Evolutionary conservation across 1,140 invertebrate genomes (phyloP), one percentile per base, ranked within the genome.

Genomic region (Pachypeltis micranthus): DNA sequence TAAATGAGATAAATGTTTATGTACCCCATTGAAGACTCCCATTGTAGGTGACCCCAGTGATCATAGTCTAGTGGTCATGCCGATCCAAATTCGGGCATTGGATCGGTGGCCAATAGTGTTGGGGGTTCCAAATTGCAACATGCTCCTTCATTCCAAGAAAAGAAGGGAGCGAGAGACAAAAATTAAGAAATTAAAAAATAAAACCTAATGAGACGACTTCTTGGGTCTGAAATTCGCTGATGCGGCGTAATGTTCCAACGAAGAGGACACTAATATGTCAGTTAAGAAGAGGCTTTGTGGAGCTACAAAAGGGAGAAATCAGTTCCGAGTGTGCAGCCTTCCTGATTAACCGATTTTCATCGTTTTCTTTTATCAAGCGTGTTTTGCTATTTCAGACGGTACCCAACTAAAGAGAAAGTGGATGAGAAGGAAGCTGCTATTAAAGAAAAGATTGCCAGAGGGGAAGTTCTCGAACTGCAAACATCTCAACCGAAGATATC

Each of bases 351-450:
- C 34, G 34, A 39, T 39, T 10, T 39, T 39, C n/a, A 10, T n/a
- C 7, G n/a, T 7, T 10, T n/a, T 10, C 34, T 7, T 39, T 39
- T 7, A 7, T 39, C 34, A 39, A 39, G 34, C 7, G 7, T 39
- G 7, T 39, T 39, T 39, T 39, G 7, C n/a, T n/a, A 39, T 63
- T 61, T 62, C 65, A 78, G 77, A 61, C 73, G 74, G 62, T 79
- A 70, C 63, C 76, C 88, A 2, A 90, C 84, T 10, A 81, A 80
- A 66, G 74, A 74, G 34, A 92, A 88, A 73, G 77, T 90, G n/a
- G 80, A 82, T 64, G 78, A 80, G 65, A 81, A 83, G 69, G 77
- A 81, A 61, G 77, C 80, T 28, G 76, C 81, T 66, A 72, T 78
- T 39, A 77, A 81, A 57, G 87, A 90, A 71, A 85, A 82, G 69